These are phyloP conservation scores for Tetragonula clypearis DNA, from an alignment of 1,140 invertebrate species.

Conservation along the genomic window DNA sequence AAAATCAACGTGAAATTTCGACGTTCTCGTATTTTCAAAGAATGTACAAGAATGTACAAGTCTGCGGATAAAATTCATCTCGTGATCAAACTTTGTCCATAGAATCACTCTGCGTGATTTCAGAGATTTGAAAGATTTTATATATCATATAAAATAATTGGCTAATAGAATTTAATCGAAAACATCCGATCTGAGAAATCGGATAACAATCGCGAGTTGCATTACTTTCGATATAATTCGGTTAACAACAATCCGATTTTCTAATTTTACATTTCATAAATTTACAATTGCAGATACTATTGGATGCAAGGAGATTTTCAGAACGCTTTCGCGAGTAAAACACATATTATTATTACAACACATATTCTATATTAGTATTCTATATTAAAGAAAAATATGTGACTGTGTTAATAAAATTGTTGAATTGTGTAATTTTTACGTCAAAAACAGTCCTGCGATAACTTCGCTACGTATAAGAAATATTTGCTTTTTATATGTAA, in stretches of 20 bases:
- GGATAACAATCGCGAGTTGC: not conserved
- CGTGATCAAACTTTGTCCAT: not conserved
- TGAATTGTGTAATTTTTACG: too few relatives aligned
- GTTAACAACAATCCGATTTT: not conserved
- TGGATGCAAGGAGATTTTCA: too few relatives aligned
- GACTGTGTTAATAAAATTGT: too few relatives aligned
- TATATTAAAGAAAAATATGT: too few relatives aligned
- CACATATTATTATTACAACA: too few relatives aligned
- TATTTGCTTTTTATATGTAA: too few relatives aligned
- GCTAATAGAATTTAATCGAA: not conserved
- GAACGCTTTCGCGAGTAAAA: too few relatives aligned
- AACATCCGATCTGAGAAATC: not conserved
- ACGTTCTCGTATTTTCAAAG: fast-evolving
- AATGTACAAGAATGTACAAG: not conserved
- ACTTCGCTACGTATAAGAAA: too few relatives aligned
- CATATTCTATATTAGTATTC: too few relatives aligned
- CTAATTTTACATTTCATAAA: not conserved
- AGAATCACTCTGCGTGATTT: not conserved
- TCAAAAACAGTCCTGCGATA: too few relatives aligned
- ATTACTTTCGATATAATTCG: not conserved
- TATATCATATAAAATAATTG: not conserved
- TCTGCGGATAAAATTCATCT: not conserved
- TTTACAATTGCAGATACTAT: not conserved
- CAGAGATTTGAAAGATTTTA: not conserved
- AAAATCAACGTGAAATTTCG: not conserved